Evolutionary conservation across 1,140 invertebrate genomes (phyloP).

Genomic region (Sinella curviseta): DNA sequence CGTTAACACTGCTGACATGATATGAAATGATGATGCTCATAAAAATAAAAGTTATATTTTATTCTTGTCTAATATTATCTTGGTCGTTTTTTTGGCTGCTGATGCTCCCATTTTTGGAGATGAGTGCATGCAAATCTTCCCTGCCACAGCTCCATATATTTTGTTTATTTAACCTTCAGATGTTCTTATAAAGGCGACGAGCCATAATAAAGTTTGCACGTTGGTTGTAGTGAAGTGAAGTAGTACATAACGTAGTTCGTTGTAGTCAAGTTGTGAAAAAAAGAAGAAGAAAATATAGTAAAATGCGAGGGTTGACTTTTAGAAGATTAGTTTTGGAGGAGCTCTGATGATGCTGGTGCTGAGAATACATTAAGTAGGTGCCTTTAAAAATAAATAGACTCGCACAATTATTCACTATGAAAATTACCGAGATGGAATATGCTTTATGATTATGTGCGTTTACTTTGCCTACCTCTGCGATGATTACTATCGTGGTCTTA

Average conservation of each 20-base stretch:
- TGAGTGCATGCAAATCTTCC: not conserved
- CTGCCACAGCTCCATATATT: not conserved
- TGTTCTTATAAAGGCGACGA: slow-evolving; percentile 6
- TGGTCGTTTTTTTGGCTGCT: not conserved
- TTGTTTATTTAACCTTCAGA: slow-evolving; percentile 21
- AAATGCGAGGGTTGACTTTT: not conserved
- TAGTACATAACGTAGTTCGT: no score
- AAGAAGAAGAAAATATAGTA: not conserved
- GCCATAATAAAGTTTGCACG: not conserved
- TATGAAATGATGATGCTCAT: not conserved
- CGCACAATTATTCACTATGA: no score
- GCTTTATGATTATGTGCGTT: no score
- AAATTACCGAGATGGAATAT: no score
- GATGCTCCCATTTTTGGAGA: slow-evolving; percentile 1
- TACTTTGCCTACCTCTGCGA: no score
- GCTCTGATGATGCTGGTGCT: no score
- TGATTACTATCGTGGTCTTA: no score
- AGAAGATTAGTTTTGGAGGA: no score
- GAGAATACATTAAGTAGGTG: no score
- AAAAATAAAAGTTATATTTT: not conserved
- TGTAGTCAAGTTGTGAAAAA: no score
- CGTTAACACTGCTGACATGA: not conserved
- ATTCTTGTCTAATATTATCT: not conserved
- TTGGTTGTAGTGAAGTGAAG: not conserved
- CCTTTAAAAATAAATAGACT: no score